phyloP scores from a whole-genome alignment of 2,888 invertebrate species.

The Andrena trimmerana region DNA sequence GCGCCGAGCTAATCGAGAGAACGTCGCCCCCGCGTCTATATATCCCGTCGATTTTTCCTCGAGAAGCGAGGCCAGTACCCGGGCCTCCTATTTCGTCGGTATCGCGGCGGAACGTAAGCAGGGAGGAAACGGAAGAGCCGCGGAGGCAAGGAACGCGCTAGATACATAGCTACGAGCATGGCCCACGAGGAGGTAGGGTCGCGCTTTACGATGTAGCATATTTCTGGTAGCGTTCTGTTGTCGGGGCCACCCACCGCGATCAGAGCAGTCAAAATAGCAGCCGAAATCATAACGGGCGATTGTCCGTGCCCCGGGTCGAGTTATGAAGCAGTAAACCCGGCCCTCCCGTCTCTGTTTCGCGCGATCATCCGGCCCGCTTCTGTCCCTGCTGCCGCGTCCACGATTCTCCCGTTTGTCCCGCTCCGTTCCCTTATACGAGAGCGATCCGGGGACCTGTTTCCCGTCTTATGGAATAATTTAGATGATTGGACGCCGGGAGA shows the following conservation, averaged over 20 bases:
- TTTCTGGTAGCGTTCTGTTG: slow-evolving; percentile 82
- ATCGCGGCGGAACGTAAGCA: background rate
- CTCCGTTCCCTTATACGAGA: slow-evolving; percentile 40
- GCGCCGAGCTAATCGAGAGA: slow-evolving; percentile 31
- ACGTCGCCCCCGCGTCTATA: background rate
- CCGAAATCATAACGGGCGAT: slow-evolving; percentile 84
- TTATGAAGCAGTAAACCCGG: slow-evolving; percentile 84
- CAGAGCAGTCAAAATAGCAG: slow-evolving; percentile 83
- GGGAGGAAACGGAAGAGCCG: slow-evolving; percentile 29
- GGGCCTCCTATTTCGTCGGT: too few species aligned
- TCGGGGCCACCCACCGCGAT: slow-evolving; percentile 80
- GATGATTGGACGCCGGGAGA: slow-evolving; percentile 80
- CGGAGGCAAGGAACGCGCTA: slow-evolving; percentile 8
- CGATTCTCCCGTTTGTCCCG: slow-evolving; percentile 24
- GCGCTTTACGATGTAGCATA: slow-evolving; percentile 83
- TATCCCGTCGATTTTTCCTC: slow-evolving; percentile 31
- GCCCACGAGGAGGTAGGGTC: slow-evolving; percentile 51
- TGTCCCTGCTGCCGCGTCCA: slow-evolving; percentile 27
- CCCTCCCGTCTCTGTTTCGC: slow-evolving; percentile 42
- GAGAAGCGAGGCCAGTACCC: background rate
- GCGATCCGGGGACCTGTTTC: slow-evolving; percentile 41
- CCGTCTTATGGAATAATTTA: slow-evolving; percentile 84
- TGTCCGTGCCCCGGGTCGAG: slow-evolving; percentile 81
- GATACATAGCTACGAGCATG: background rate
- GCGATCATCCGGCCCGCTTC: slow-evolving; percentile 29